Base-by-base conservation (phyloP, 2,888 invertebrate genomes). In the Dynastes grantii region DNA sequence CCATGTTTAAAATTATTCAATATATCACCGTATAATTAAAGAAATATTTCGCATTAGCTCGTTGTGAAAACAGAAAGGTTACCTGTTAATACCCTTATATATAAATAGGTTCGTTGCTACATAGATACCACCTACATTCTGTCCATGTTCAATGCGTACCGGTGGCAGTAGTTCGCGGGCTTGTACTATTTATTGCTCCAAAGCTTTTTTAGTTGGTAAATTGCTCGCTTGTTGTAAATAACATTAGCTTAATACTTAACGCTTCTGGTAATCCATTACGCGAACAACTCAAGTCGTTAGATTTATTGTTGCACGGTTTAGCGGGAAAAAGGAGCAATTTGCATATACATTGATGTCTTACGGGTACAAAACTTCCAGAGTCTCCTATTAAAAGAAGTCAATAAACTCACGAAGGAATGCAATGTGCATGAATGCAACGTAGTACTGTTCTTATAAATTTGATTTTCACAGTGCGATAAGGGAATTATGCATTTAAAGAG, bases 211-310 rank as follows among this genome's bases (percentile, higher is more conserved):
- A 27, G 45, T 11, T 11, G 27, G 61, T 61, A 75, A 75, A 61
- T 75, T 45, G 73, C 61, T 75, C 22, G 63, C 73, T 61, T 75
- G 70, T 70, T 70, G 73, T 49, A 75, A 75, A 61, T 61, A 75
- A 61, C 55, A 75, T 75, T 75, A 75, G 73, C 61, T 40, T 61
- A 75, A 75, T 75, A 75, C 13, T 75, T 75, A 75, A 61, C 61
- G 61, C 73, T 75, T 75, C 61, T 75, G 58, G 73, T 75, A 40
- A 61, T 75, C 61, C 61, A 61, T 61, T 75, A 61, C 45, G 45
- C 45, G 61, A 61, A 75, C 73, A 5, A 27, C 16, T 75, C 58
- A 61, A 9, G 61, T 45, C n/a, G 45, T 49, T 61, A 61, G 29
- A 75, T 75, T 61, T 75, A 75, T 75, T 75, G 73, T 75, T 45